Percentiles rank a stretch among this genome's conserved stretches.
Evolutionary conservation across 2,888 invertebrate species (phyloP).

Genomic region (Carcina quercana): DNA sequence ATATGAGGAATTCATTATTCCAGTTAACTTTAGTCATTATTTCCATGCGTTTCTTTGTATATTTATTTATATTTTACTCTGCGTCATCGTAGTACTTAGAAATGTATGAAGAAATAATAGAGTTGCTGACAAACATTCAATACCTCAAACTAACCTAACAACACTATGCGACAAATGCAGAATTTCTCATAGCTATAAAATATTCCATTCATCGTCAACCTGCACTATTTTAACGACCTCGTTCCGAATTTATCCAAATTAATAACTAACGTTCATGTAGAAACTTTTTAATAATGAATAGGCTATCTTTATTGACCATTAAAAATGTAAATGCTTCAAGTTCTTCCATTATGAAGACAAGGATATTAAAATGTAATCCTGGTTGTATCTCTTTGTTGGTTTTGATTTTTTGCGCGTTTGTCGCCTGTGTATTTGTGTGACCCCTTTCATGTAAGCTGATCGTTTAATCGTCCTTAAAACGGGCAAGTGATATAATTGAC

Average conservation of each 20-base stretch:
- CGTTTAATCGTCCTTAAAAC: constrained; percentile 35
- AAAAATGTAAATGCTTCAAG: constrained; percentile 55
- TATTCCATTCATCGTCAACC: background rate
- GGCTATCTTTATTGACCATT: constrained; percentile 51
- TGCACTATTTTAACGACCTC: background rate
- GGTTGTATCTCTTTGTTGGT: constrained; percentile 46
- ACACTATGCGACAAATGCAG: background rate
- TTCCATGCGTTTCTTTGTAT: too few relatives aligned
- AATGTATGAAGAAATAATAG: too few relatives aligned
- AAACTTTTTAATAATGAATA: constrained; percentile 36
- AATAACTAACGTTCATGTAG: constrained; percentile 53
- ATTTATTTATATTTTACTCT: too few relatives aligned
- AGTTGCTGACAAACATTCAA: too few relatives aligned
- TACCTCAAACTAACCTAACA: too few relatives aligned
- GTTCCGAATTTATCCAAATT: constrained; percentile 46
- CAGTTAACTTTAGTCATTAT: too few relatives aligned
- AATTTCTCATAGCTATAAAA: constrained; percentile 3
- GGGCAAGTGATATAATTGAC: constrained; percentile 55
- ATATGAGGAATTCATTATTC: too few relatives aligned
- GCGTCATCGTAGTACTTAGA: too few relatives aligned
- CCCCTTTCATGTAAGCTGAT: constrained; percentile 26
- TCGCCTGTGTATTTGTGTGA: constrained; percentile 27
- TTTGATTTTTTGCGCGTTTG: constrained; percentile 52
- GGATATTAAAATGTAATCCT: constrained; percentile 62
- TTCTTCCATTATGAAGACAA: constrained; percentile 33